Evolutionary conservation across 92 coral and sea anemone species (phyloP).

Genomic region (Desmophyllum pertusum): DNA sequence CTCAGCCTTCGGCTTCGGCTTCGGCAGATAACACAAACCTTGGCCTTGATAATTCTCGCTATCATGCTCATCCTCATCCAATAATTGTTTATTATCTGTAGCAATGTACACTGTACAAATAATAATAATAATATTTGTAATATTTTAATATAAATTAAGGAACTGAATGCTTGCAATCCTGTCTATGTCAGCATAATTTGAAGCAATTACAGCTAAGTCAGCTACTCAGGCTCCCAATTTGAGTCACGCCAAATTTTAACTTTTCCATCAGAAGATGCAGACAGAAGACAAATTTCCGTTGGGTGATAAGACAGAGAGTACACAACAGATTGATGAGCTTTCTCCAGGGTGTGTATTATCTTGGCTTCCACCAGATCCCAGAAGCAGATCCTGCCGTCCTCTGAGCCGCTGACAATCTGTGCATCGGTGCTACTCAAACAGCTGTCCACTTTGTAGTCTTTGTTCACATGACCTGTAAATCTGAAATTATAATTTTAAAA

Average conservation of each 20-base stretch:
- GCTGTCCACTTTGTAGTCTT: conserved; percentile 92
- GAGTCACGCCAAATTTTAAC: conserved; percentile 94
- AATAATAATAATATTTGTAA: too few relatives aligned
- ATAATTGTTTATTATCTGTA: too few relatives aligned
- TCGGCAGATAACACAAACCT: too few relatives aligned
- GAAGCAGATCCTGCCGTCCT: conserved; percentile 87
- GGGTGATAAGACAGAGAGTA: conserved; percentile 92
- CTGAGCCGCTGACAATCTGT: conserved; percentile 90
- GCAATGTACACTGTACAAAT: background rate
- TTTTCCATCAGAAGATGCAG: conserved; percentile 96
- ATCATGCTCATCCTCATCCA: too few relatives aligned
- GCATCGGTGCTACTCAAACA: conserved; percentile 92
- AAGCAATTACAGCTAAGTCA: background rate
- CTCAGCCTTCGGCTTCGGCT: too few relatives aligned
- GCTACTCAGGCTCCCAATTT: conserved; percentile 58
- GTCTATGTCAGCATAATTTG: background rate
- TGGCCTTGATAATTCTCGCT: too few relatives aligned
- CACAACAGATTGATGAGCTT: conserved; percentile 78
- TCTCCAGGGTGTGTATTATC: conserved; percentile 75
- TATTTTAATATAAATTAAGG: background rate
- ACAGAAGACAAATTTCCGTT: conserved; percentile 70
- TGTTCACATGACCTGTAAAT: conserved; percentile 92
- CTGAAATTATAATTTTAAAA: conserved; percentile 30
- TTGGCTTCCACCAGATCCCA: conserved; percentile 98
- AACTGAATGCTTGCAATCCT: background rate